Evolutionary conservation across 2,797 vertebrate species (phyloP).

Genomic region (Sandelia bainsii): DNA sequence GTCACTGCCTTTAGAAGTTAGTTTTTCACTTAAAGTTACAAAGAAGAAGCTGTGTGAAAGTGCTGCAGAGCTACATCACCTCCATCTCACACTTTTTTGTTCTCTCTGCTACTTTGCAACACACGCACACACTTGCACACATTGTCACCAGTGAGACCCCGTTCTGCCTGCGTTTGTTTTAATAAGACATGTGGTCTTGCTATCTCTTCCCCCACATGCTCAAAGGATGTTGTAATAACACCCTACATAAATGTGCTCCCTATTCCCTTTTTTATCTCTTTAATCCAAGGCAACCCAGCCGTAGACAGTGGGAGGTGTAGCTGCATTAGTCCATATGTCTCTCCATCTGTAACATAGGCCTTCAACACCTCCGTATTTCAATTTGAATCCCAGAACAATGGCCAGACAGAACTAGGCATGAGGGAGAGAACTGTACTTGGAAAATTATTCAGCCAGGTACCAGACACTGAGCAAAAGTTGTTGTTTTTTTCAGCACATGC

Average conservation of each 20-base stretch:
- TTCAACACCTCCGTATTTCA: slow-evolving; percentile 49
- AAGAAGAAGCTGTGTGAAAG: slow-evolving; percentile 23
- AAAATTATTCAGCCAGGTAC: slow-evolving; percentile 18
- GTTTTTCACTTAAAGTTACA: slow-evolving; percentile 41
- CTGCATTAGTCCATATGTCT: slow-evolving; percentile 58
- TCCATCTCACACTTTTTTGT: neutral
- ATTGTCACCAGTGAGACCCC: slow-evolving; percentile 25
- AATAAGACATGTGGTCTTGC: slow-evolving; percentile 43
- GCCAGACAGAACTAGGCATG: slow-evolving; percentile 16
- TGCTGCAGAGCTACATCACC: neutral
- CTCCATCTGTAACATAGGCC: slow-evolving; percentile 53
- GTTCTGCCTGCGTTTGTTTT: slow-evolving; percentile 21
- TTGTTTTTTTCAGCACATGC: slow-evolving; percentile 3
- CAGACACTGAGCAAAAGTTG: slow-evolving; percentile 15
- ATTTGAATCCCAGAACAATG: slow-evolving; percentile 49
- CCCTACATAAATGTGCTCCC: slow-evolving; percentile 49
- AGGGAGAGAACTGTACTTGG: neutral
- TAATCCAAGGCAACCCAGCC: slow-evolving; percentile 54
- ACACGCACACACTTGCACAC: neutral
- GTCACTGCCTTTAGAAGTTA: slow-evolving; percentile 32
- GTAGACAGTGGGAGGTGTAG: slow-evolving; percentile 54
- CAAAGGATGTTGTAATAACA: slow-evolving; percentile 57
- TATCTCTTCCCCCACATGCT: slow-evolving; percentile 38
- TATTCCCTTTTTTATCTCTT: slow-evolving; percentile 53
- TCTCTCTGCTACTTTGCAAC: neutral